Percentiles rank a stretch among this genome's conserved stretches.
phyloP scores from a whole-genome alignment of 92 coral and sea anemone genomes.

The Epizoanthus ramosus region DNA sequence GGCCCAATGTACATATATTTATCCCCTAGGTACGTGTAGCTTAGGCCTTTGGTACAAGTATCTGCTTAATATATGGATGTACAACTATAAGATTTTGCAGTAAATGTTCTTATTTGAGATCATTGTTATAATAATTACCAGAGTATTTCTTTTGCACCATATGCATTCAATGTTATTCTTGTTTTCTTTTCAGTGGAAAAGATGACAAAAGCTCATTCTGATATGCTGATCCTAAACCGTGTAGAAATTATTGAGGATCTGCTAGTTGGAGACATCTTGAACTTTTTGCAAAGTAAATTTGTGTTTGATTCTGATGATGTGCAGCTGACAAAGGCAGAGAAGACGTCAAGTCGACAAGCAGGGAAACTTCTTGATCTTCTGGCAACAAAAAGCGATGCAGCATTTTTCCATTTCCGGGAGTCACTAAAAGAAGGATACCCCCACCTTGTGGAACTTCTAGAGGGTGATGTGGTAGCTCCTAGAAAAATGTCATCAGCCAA shows the following conservation, averaged over 20 bases:
- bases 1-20: too few species aligned
- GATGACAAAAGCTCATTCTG: constrained; percentile 69
- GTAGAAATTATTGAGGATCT: constrained; percentile 91
- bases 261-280: constrained; percentile 82
- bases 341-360: constrained; percentile 75
- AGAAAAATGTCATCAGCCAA: constrained; percentile 69
- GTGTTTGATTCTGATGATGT: constrained; percentile 84
- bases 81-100: neutral
- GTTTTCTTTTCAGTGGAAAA: constrained; percentile 51
- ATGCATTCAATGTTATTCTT: neutral
- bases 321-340: constrained; percentile 82
- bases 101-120: neutral
- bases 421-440: constrained; percentile 85
- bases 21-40: too few species aligned
- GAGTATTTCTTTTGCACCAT: too few species aligned
- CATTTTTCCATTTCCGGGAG: constrained; percentile 77
- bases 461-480: constrained; percentile 45
- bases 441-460: constrained; percentile 80
- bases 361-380: constrained; percentile 87
- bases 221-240: constrained; percentile 62
- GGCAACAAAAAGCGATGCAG: constrained; percentile 80
- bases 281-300: constrained; percentile 70
- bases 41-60: too few species aligned
- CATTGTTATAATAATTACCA: neutral
- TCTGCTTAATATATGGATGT: too few species aligned